These are phyloP conservation scores for Philypnodon macrostomus DNA, from an alignment of 2,797 vertebrate species.

Conservation along the genomic window DNA sequence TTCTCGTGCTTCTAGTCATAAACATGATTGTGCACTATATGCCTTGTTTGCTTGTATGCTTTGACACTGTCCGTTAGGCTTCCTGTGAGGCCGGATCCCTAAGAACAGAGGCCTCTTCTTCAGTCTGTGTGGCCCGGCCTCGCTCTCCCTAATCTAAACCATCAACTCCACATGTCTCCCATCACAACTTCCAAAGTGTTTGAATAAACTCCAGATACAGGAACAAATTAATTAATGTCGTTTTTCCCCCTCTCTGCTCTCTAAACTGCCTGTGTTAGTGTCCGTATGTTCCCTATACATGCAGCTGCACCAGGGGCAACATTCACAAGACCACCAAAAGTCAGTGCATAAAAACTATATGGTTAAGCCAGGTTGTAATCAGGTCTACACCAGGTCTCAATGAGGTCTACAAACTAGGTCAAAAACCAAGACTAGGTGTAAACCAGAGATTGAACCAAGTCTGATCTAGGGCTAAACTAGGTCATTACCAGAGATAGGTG, in stretches of 20 bases:
- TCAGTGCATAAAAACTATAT: too few relatives aligned
- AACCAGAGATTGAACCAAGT: too few relatives aligned
- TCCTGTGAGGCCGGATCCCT: slow-evolving; percentile 57
- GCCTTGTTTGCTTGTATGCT: slow-evolving; percentile 33
- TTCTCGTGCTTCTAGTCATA: background rate
- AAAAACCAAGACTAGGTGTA: too few relatives aligned
- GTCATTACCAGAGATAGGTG: too few relatives aligned
- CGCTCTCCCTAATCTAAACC: slow-evolving; percentile 69
- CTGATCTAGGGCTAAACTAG: too few relatives aligned
- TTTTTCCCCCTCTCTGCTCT: slow-evolving; percentile 51
- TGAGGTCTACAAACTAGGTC: too few relatives aligned
- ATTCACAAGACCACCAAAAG: too few relatives aligned
- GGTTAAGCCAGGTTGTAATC: too few relatives aligned
- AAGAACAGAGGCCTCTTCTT: slow-evolving; percentile 63
- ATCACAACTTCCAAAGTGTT: slow-evolving; percentile 69
- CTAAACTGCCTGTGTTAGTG: slow-evolving; percentile 40
- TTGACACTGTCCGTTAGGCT: slow-evolving; percentile 45
- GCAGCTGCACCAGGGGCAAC: too few relatives aligned
- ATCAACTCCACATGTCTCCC: slow-evolving; percentile 75
- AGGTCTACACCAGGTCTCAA: too few relatives aligned
- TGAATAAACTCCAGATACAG: slow-evolving; percentile 69
- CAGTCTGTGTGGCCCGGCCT: slow-evolving; percentile 65
- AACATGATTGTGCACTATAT: slow-evolving; percentile 21
- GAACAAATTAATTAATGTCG: slow-evolving; percentile 77
- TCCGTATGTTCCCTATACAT: slow-evolving; percentile 4